Conservation (phyloP, 2,888 invertebrate genomes). For the Phytoseiulus persimilis region DNA sequence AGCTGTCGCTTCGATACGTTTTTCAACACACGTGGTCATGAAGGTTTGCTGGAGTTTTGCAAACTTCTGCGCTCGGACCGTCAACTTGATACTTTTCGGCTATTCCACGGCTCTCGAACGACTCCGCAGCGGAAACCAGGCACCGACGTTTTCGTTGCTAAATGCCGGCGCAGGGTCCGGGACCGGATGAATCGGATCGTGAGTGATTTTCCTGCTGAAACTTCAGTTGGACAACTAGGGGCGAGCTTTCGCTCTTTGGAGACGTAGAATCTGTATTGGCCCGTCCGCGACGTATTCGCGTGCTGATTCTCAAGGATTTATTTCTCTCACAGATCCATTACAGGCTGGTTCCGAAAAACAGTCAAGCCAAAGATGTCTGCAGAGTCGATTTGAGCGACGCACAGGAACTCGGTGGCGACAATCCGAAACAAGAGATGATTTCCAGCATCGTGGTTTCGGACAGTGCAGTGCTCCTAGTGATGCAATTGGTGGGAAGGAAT, state of each 20-base stretch:
- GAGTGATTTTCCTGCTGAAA: not conserved
- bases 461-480: not conserved
- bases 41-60: not conserved
- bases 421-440: slow-evolving; percentile 28
- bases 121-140: not conserved
- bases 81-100: not conserved
- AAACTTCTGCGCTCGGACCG: not conserved
- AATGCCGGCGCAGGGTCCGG: not conserved
- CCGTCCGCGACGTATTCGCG: not conserved
- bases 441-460: not conserved
- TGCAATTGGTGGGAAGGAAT: slow-evolving; percentile 9
- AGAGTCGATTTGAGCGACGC: slow-evolving; percentile 21
- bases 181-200: slow-evolving; percentile 30
- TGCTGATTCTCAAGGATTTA: not conserved
- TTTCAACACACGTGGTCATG: not conserved
- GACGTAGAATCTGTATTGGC: too few species aligned
- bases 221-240: too few species aligned
- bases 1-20: not conserved
- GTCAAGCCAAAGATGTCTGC: not conserved
- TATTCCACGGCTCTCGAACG: not conserved
- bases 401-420: not conserved
- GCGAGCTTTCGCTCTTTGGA: too few species aligned
- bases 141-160: not conserved
- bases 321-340: not conserved
- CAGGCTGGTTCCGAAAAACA: not conserved